Conservation (phyloP, 2,888 invertebrate species). For the Brassicogethes aeneus region DNA sequence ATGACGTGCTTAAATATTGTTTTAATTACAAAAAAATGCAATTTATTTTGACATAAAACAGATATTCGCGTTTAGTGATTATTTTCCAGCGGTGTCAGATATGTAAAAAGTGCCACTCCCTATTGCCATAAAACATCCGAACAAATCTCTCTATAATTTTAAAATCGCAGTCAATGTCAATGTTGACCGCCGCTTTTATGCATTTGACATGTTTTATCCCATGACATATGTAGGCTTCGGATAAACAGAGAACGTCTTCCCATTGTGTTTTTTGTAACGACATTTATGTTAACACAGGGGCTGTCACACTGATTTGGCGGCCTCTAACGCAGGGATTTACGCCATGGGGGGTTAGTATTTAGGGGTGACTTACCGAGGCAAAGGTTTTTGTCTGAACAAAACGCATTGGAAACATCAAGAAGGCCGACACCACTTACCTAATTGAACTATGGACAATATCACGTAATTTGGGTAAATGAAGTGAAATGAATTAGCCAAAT, state of each 20-base stretch:
- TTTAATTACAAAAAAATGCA: too few relatives aligned
- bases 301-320: slow-evolving; percentile 30
- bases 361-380: slow-evolving; percentile 15
- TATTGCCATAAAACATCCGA: slow-evolving; percentile 14
- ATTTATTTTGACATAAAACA: too few relatives aligned
- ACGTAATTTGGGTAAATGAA: not conserved
- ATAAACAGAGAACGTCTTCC: slow-evolving; percentile 34
- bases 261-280: slow-evolving; percentile 34
- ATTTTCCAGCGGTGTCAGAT: slow-evolving; percentile 5
- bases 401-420: slow-evolving; percentile 13
- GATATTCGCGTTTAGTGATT: not conserved
- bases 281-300: slow-evolving; percentile 32
- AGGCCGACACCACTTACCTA: slow-evolving; percentile 15
- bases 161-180: slow-evolving; percentile 14
- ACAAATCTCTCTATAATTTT: slow-evolving; percentile 14
- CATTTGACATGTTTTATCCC: slow-evolving; percentile 22
- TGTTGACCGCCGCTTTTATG: slow-evolving; percentile 14
- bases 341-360: slow-evolving; percentile 17
- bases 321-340: slow-evolving; percentile 25
- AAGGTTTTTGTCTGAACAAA: slow-evolving; percentile 11
- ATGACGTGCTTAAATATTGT: too few relatives aligned
- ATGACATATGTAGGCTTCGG: slow-evolving; percentile 29
- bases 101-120: slow-evolving; percentile 10
- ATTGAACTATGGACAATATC: slow-evolving; percentile 13
- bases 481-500: not conserved